Conservation (phyloP, 2,888 invertebrate species). For the Xiphydria camelus region DNA sequence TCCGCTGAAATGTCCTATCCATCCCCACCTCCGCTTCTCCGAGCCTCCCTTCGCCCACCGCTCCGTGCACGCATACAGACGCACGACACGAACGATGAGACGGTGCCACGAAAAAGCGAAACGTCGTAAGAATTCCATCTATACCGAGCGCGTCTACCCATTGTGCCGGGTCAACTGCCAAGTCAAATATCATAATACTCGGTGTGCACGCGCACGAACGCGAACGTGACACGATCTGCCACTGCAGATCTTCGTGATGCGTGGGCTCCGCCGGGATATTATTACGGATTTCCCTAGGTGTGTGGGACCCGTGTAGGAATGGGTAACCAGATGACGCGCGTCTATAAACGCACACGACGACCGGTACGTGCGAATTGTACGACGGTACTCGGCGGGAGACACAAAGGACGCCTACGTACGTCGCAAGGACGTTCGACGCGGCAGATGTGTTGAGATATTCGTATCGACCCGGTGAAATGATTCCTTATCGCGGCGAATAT, state of each 20-base stretch:
- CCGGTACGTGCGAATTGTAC: too few relatives aligned
- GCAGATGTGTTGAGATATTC: too few relatives aligned
- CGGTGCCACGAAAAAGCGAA: background rate
- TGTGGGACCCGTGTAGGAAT: too few relatives aligned
- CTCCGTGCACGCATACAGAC: background rate
- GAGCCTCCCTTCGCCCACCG: background rate
- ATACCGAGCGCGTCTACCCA: conserved; percentile 4
- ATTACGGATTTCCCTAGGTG: conserved; percentile 16
- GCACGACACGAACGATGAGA: background rate
- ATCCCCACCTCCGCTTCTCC: background rate
- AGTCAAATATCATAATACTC: conserved; percentile 41
- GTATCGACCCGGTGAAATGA: too few relatives aligned
- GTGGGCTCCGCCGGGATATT: too few relatives aligned
- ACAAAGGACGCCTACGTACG: too few relatives aligned
- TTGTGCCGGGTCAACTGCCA: conserved; percentile 20
- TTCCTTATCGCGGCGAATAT: too few relatives aligned
- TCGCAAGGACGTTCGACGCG: too few relatives aligned
- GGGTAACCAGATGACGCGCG: too few relatives aligned
- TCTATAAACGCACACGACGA: too few relatives aligned
- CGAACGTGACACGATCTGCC: conserved; percentile 38
- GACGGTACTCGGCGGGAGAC: too few relatives aligned
- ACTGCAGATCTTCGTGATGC: conserved; percentile 39
- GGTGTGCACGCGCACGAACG: conserved; percentile 26
- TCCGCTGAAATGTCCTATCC: conserved; percentile 19
- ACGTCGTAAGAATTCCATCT: conserved; percentile 7